Conservation (phyloP, 2,797 vertebrate species). For the Phoxinus dragarum region DNA sequence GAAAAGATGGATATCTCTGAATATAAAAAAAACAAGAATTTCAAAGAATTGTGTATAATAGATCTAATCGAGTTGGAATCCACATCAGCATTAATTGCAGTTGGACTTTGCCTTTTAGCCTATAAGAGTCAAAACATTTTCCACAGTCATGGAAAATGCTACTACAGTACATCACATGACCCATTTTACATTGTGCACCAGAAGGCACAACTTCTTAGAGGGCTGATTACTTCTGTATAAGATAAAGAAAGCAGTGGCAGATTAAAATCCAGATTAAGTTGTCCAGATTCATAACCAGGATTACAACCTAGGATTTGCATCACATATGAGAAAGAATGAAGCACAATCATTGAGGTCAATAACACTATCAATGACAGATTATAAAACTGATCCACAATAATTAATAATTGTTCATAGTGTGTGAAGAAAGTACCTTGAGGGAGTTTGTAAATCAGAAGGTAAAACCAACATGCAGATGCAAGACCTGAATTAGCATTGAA, state of each 20-base stretch:
- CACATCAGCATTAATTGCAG: neutral
- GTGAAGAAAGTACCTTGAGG: neutral
- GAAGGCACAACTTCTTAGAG: neutral
- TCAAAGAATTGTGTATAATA: neutral
- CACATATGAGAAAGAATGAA: neutral
- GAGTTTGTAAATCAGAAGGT: neutral
- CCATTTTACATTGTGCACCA: neutral
- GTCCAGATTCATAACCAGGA: neutral
- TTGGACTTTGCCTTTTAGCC: constrained; percentile 18
- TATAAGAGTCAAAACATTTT: neutral
- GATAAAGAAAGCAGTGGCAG: neutral
- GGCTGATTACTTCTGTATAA: neutral
- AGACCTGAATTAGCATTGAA: neutral
- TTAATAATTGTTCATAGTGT: neutral
- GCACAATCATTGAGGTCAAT: neutral
- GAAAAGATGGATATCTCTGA: neutral
- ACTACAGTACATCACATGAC: neutral
- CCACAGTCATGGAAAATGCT: constrained; percentile 9
- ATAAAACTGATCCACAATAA: neutral
- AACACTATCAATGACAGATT: neutral
- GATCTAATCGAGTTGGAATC: neutral
- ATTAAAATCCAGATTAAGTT: constrained; percentile 10
- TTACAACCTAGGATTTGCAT: neutral
- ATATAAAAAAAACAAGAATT: neutral
- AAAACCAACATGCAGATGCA: too few species aligned